Evolutionary conservation across 1,140 invertebrate species (phyloP), one percentile per base, ranked within the genome.

Genomic region (Pissodes strobi): DNA sequence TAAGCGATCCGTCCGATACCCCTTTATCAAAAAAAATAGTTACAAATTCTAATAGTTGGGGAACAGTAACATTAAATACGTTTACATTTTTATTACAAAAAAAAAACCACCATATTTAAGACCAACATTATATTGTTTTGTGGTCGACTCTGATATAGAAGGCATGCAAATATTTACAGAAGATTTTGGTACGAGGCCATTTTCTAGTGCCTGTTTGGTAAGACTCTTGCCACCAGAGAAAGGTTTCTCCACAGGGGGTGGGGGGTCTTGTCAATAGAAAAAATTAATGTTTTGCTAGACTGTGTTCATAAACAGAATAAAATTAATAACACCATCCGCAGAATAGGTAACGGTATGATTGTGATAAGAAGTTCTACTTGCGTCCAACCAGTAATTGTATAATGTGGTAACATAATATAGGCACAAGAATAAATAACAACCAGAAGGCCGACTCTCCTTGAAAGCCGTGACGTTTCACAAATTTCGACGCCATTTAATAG

Each of bases 31-130:
- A 57, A 5, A 56, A 53, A 10, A 8, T 17, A 13, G 43, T 57
- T 0, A 58, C 38, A 57, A 63, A 67, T n/a, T 30, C 21, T 15
- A 55, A 19, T 2, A 55, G 13, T n/a, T 19, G 3, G 43, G 17
- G 12, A 17, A 64, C 38, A 8, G 38, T 45, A 27, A 34, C 12
- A 25, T 2, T 9, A 17, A 58, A 64, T 4, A 38, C 10, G 21
- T 61, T 34, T 10, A 41, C n/a, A 17, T 30, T 30, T 39, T 18
- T 6, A 17, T 4, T 2, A 13, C 21, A 13, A 51, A 45, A 43
- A 59, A 39, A 3, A 3, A n/a, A n/a, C 52, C 61, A 64, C 52
- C 61, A 64, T n/a, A 13, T 30, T 58, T 56, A 17, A 64, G 43
- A 6, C 41, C 61, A 18, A 5, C 4, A 46, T 64, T 38, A 34